These are phyloP conservation scores for Caenorhabditis latens DNA, from an alignment of 1,140 invertebrate genomes.

Conservation along the genomic window DNA sequence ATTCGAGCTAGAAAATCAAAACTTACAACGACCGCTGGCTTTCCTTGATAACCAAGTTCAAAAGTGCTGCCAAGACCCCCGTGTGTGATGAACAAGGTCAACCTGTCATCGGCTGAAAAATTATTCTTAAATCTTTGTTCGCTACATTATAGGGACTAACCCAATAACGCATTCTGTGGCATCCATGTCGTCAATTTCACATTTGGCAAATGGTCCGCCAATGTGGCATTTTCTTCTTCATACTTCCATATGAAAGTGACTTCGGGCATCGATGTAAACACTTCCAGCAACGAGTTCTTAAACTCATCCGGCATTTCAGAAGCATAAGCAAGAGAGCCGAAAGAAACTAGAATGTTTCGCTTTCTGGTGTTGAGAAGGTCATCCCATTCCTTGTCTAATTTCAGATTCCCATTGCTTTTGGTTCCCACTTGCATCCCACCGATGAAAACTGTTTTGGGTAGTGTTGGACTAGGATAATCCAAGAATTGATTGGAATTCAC, in stretches of 20 bases:
- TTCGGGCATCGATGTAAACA: slow-evolving; percentile 38
- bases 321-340: slow-evolving; percentile 55
- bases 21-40: slow-evolving; percentile 65
- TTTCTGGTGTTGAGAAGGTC: slow-evolving; percentile 52
- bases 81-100: slow-evolving; percentile 69
- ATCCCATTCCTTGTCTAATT: slow-evolving; percentile 25
- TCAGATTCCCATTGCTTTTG: neutral
- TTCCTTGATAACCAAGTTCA: slow-evolving; percentile 67
- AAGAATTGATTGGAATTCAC: slow-evolving; percentile 54
- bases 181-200: slow-evolving; percentile 47
- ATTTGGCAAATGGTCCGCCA: slow-evolving; percentile 45
- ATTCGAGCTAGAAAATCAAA: too few relatives aligned
- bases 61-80: slow-evolving; percentile 67
- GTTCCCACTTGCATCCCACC: slow-evolving; percentile 54
- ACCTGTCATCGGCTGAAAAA: slow-evolving; percentile 67
- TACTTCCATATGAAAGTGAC: slow-evolving; percentile 62
- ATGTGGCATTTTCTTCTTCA: slow-evolving; percentile 25
- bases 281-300: slow-evolving; percentile 4
- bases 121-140: slow-evolving; percentile 1
- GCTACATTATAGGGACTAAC: neutral
- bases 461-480: slow-evolving; percentile 53
- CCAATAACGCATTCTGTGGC: slow-evolving; percentile 58
- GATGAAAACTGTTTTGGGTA: slow-evolving; percentile 54
- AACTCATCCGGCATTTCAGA: slow-evolving; percentile 7
- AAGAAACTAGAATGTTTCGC: slow-evolving; percentile 60